Base-by-base conservation (phyloP, 2,797 vertebrate genomes). In the Oreochromis mossambicus region DNA sequence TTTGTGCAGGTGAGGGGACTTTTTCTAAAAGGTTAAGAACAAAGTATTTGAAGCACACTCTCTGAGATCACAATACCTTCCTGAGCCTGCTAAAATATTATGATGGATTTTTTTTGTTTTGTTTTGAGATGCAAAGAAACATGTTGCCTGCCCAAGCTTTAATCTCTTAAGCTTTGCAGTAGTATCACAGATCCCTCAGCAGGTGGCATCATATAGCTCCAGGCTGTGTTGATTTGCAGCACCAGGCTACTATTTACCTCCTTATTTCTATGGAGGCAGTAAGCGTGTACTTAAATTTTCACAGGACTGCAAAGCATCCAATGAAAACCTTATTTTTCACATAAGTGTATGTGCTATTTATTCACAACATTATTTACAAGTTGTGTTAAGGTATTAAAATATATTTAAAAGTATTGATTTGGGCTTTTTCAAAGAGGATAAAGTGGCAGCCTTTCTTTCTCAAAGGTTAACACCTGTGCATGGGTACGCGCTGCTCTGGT, bases 1-100 rank as follows among this genome's bases (percentile, higher is more conserved):
- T 93, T 94, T 1, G 88, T 96, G 9, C 90, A 95, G 93, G 91
- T 95, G 55, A 68, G 13, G 10, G 36, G 26, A 4, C n/a, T 38
- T 63, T 63, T 63, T 63, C 10, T n/a, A 36, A 63, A 36, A 36
- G 32, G 58, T 63, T 63, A 63, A 36, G 1, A 63, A 3, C 1
- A 63, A 63, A 36, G 4, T 75, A 3, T 50, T 50, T 75, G 0
- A 48, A 48, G 43, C 43, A 11, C 10, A 50, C 43, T 12, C 41
- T 73, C 17, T 46, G 24, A 73, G 43, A 48, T 73, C 8, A 48
- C 1, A 29, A 1, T 12, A 1, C 41, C 1, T 50, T 75, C 15
- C 24, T 2, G 43, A 32, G 26, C 0, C 3, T 48, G 11, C 41
- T 73, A 12, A 48, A 73, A 73, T 48, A 29, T n/a, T n/a, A n/a